Base-by-base conservation (phyloP, 1,140 invertebrate genomes). In the Drosophila sp. region DNA sequence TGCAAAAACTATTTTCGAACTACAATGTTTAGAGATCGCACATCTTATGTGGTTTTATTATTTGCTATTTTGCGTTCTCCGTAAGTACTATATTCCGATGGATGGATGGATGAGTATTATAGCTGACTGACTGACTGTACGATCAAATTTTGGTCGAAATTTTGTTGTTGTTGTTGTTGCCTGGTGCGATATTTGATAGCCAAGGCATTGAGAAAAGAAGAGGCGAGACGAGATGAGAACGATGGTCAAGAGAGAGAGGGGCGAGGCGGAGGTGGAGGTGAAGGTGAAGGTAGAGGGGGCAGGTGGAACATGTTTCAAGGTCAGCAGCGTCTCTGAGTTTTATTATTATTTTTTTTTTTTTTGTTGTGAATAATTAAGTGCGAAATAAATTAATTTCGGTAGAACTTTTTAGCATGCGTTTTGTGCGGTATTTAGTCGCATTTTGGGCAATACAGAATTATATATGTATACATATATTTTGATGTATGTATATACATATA, bases 331-430 rank as follows among this genome's bases (percentile, higher is more conserved):
- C 56, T 75, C 56, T 64, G 33, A 35, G 8, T 35, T 23, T 47
- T 23, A 23, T 47, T 47, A 23, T 44, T 23, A 6, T 50, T 50
- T 17, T 44, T 44, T 17, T 65, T 25, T 70, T 33, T 57, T 62
- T 64, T 68, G 63, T 70, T 69, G 77, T 84, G 78, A 80, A 85
- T 85, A 85, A 85, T 85, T 85, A 85, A 85, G 81, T 85, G 81
- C 82, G 77, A 85, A 85, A 80, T 85, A 80, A 85, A 85, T 84
- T 80, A 85, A 84, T 80, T 85, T 80, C 66, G 71, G 73, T 80
- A 84, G 81, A 84, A 84, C 81, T 85, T 84, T 85, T 85, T 85
- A 85, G 77, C 82, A 84, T 76, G 80, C 80, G 69, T 76, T 76
- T 32, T 30, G 72, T 40, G 66, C 50, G 68, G 68, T 70, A 79